Conservation (phyloP, 2,888 invertebrate genomes). For the Diaperis boleti region DNA sequence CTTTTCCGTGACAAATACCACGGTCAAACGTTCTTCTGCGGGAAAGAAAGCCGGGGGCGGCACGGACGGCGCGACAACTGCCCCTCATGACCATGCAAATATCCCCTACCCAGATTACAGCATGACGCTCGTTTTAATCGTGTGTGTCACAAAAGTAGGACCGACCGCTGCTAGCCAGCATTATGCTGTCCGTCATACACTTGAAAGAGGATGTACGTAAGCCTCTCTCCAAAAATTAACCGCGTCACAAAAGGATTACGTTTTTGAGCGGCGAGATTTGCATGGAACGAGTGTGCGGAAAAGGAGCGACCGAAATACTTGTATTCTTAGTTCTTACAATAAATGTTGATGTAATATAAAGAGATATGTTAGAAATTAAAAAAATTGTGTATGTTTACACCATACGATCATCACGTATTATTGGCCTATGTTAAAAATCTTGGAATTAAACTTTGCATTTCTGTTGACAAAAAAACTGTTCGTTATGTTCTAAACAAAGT, state of each 20-base stretch:
- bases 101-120: constrained; percentile 49
- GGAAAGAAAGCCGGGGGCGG: constrained; percentile 32
- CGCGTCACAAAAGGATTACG: constrained; percentile 2
- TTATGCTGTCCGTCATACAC: constrained; percentile 52
- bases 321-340: too few relatives aligned
- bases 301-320: too few relatives aligned
- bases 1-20: constrained; percentile 38
- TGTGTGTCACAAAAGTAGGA: constrained; percentile 52
- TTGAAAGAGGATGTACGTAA: constrained; percentile 19
- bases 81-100: constrained; percentile 18
- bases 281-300: too few relatives aligned
- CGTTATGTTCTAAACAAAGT: too few relatives aligned
- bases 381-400: too few relatives aligned
- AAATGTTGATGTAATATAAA: too few relatives aligned
- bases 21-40: constrained; percentile 10
- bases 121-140: constrained; percentile 53
- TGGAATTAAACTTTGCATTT: too few relatives aligned
- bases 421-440: too few relatives aligned
- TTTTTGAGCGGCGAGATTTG: neutral
- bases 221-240: constrained; percentile 23
- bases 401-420: too few relatives aligned
- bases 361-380: too few relatives aligned
- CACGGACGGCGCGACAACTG: constrained; percentile 3
- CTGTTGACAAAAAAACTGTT: too few relatives aligned
- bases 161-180: constrained; percentile 49